Percentiles rank a stretch among this genome's conserved stretches.
These are phyloP conservation scores for Cyphomyrus plagiostoma DNA, from an alignment of 2,113 vertebrate species.

Conservation along the genomic window DNA sequence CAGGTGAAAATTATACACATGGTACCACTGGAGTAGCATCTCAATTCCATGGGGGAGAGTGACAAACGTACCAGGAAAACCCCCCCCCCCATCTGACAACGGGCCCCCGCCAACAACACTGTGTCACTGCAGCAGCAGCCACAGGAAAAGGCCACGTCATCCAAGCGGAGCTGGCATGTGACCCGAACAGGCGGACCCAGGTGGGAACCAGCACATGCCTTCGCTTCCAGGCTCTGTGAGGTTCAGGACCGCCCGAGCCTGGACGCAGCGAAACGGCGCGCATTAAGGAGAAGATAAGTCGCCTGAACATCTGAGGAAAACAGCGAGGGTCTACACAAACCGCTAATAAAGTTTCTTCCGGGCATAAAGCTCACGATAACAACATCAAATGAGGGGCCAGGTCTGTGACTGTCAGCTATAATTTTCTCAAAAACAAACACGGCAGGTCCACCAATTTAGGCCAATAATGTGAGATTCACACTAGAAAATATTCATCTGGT, in stretches of 20 bases:
- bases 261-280: not conserved
- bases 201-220: not conserved
- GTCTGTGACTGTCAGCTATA: no score
- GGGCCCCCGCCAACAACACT: not conserved
- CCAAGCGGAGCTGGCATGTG: not conserved
- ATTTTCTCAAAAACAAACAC: not conserved
- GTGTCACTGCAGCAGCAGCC: not conserved
- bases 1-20: not conserved
- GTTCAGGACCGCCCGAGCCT: not conserved
- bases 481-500: conserved; percentile 8
- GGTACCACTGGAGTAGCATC: not conserved
- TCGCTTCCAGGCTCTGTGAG: not conserved
- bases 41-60: not conserved
- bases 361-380: not conserved
- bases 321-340: not conserved
- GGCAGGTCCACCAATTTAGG: not conserved
- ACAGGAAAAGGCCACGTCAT: not conserved
- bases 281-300: not conserved
- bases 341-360: not conserved
- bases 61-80: not conserved
- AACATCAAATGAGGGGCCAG: not conserved
- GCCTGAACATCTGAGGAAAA: not conserved
- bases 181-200: not conserved
- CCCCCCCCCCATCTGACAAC: not conserved
- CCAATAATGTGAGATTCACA: not conserved